Conservation (phyloP, 1,140 invertebrate species). For the Riptortus pedestris region DNA sequence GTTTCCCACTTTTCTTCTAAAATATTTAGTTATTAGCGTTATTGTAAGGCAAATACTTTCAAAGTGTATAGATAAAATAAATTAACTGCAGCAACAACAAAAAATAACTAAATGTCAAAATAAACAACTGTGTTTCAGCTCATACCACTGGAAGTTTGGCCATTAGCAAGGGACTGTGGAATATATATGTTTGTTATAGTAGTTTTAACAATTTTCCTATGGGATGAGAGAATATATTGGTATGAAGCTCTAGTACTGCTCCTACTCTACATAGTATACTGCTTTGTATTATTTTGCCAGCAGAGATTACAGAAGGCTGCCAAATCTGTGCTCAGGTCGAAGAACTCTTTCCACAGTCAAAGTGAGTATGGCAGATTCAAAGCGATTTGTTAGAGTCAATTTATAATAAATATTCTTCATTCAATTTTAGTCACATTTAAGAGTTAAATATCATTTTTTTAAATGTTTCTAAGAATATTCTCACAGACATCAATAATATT, state of each 20-base stretch:
- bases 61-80: no score
- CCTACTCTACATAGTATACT: slow-evolving; percentile 56
- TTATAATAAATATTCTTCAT: no score
- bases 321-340: slow-evolving; percentile 30
- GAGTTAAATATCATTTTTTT: neutral
- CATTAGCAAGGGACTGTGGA: slow-evolving; percentile 70
- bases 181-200: slow-evolving; percentile 70
- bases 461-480: neutral
- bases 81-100: no score
- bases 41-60: no score
- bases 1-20: no score
- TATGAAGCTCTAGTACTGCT: slow-evolving; percentile 61
- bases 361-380: slow-evolving; percentile 25
- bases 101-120: no score
- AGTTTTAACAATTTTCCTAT: slow-evolving; percentile 62
- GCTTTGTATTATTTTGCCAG: slow-evolving; percentile 49
- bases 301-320: slow-evolving; percentile 37
- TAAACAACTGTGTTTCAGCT: slow-evolving; percentile 55
- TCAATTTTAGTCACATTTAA: slow-evolving; percentile 2
- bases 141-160: slow-evolving; percentile 70
- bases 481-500: neutral
- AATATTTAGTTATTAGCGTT: no score
- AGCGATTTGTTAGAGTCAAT: no score
- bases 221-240: slow-evolving; percentile 69
- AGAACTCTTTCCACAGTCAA: slow-evolving; percentile 30